Percentiles rank a stretch among this genome's conserved stretches.
phyloP scores from a whole-genome alignment of 2,888 invertebrate genomes.

The Choristoneura rosaceana region DNA sequence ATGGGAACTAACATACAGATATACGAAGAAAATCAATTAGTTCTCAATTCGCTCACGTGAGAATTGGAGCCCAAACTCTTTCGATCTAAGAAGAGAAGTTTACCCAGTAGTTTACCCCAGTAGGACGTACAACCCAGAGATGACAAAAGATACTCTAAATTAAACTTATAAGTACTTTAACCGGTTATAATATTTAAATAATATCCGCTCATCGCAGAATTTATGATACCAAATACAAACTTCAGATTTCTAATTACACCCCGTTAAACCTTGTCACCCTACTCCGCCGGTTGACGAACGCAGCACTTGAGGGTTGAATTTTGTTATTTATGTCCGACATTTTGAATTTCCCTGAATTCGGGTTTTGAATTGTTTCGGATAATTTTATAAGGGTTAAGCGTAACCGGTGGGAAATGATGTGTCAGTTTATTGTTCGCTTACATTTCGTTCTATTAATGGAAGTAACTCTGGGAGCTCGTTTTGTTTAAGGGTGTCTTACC shows the following conservation, averaged over 20 bases:
- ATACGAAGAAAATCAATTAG: too few relatives aligned
- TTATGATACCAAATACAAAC: neutral
- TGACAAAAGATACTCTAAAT: too few relatives aligned
- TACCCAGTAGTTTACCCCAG: too few relatives aligned
- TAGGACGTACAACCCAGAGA: too few relatives aligned
- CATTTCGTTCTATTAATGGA: neutral
- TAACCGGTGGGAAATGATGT: slow-evolving; percentile 1
- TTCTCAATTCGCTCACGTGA: too few relatives aligned
- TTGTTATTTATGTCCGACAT: slow-evolving; percentile 11
- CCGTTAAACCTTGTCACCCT: neutral
- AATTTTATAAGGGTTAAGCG: slow-evolving; percentile 10
- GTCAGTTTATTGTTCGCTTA: slow-evolving; percentile 1
- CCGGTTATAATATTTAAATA: neutral
- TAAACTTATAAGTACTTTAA: too few relatives aligned
- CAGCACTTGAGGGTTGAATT: slow-evolving; percentile 1
- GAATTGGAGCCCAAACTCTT: too few relatives aligned
- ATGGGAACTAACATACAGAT: too few relatives aligned
- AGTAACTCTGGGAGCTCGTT: neutral
- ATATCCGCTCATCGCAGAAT: neutral
- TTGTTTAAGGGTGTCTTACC: neutral
- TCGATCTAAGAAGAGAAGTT: too few relatives aligned
- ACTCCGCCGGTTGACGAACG: slow-evolving; percentile 1
- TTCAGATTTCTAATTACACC: neutral
- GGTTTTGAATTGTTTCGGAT: slow-evolving; percentile 6
- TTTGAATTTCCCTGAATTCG: slow-evolving; percentile 6